These are phyloP conservation scores for Synergus laeviventris DNA, from an alignment of 2,888 invertebrate species.

Conservation along the genomic window DNA sequence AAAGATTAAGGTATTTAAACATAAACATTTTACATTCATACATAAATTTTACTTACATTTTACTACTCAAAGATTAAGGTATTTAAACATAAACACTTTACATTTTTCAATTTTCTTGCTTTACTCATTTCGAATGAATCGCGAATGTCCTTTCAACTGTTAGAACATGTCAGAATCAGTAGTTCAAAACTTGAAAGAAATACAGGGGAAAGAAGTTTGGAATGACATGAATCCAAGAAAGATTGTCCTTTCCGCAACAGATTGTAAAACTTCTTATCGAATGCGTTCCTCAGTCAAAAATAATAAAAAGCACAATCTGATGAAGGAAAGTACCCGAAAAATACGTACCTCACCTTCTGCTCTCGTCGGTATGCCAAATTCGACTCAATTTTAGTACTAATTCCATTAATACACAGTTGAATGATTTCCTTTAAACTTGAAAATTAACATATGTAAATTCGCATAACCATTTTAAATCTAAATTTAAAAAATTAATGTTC, in stretches of 20 bases:
- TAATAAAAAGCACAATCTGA: not conserved
- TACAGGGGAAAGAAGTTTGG: conserved; percentile 4
- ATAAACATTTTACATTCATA: too few species aligned
- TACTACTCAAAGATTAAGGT: too few species aligned
- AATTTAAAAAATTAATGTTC: not conserved
- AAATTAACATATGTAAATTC: not conserved
- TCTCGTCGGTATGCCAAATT: conserved; percentile 1
- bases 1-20: too few species aligned
- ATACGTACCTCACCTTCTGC: conserved; percentile 7
- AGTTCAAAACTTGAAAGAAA: conserved; percentile 3
- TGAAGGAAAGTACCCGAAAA: conserved; percentile 11
- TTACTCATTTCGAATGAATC: conserved; percentile 28
- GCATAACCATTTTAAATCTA: not conserved
- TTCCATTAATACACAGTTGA: not conserved
- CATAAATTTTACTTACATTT: too few species aligned
- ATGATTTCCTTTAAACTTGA: not conserved
- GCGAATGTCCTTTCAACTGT: conserved; percentile 12
- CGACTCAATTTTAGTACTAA: not conserved
- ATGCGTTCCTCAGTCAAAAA: not conserved
- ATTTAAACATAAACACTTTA: too few species aligned
- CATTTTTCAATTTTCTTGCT: conserved; percentile 2
- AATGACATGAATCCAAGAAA: not conserved
- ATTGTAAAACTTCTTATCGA: not conserved
- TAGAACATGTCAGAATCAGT: conserved; percentile 5
- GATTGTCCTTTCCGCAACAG: not conserved